Evolutionary conservation across 2,888 invertebrate species (phyloP), one percentile per base, ranked within the genome.

Genomic region (Ischnura elegans): DNA sequence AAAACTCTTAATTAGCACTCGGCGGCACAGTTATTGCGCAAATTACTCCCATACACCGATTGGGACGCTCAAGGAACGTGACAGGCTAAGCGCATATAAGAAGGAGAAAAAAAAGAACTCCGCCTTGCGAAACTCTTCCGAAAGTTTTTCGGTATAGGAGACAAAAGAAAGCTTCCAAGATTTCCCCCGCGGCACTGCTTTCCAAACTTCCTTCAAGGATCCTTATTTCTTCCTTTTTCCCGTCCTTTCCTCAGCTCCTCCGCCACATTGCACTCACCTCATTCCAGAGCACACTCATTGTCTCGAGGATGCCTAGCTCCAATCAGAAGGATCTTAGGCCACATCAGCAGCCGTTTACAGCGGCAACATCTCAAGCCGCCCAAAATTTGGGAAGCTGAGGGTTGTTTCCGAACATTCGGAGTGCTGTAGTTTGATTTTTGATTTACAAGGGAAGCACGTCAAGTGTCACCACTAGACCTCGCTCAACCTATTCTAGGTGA

Each of bases 1-100:
- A 36, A 76, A 76, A 36, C 76, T 76, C 76, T 76, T 76, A 76
- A 76, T 76, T 76, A 76, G 36, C 29, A 29, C 76, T 76, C 76
- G 25, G 29, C 13, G 76, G 76, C 76, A 36, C 76, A 76, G 76
- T 36, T 76, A 36, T 36, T 76, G 76, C 76, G 36, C 29, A 76
- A 76, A 36, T 76, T 76, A 76, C 76, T 76, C 25, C 76, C 76
- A 29, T 76, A 36, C 76, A 76, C 76, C 36, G 36, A 76, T 76
- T 36, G 6, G 76, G 36, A 36, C 76, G 76, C 36, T 76, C 13
- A 76, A 76, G n/a, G n/a, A 36, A 76, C 76, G 76, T 76, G 76
- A 36, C 76, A 76, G 76, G 36, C 76, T 36, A 76, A 76, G 76
- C 76, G 76, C 76, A n/a, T 36, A 76, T n/a, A n/a, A n/a, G n/a